Evolutionary conservation across 2,797 vertebrate species (phyloP).

Genomic region (Cetoscarus ocellatus): DNA sequence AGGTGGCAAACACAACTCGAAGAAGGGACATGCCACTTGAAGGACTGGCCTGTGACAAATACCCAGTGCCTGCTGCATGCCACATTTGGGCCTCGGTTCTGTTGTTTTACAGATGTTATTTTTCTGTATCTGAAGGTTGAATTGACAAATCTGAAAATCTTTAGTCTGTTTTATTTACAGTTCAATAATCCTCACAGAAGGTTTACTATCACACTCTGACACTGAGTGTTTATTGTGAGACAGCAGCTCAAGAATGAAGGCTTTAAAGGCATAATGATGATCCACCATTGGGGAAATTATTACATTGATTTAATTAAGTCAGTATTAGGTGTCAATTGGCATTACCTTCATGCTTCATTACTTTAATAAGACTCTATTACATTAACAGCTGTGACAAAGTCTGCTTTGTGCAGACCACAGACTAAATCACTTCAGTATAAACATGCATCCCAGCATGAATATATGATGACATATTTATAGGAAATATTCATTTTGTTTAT

Average conservation of each 20-base stretch:
- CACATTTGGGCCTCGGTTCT: no score
- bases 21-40: no score
- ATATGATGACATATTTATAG: background rate
- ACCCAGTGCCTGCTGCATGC: no score
- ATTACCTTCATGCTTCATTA: constrained; percentile 21
- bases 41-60: no score
- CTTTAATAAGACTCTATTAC: constrained; percentile 12
- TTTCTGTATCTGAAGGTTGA: no score
- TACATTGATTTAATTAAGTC: constrained; percentile 29
- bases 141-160: no score
- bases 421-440: background rate
- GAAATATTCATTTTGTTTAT: background rate
- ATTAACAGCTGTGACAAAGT: constrained; percentile 13
- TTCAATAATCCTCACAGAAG: no score
- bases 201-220: no score
- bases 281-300: background rate
- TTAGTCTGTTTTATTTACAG: no score
- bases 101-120: no score
- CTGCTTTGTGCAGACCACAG: background rate
- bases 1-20: no score
- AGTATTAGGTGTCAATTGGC: constrained; percentile 23
- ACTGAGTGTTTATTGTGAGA: background rate
- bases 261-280: background rate
- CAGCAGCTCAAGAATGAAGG: background rate
- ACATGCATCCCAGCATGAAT: background rate